A percentile compares a stretch with the other conserved stretches of the same genome.
Conservation (phyloP, 2,888 invertebrate species). For the Heliconius ismenius region DNA sequence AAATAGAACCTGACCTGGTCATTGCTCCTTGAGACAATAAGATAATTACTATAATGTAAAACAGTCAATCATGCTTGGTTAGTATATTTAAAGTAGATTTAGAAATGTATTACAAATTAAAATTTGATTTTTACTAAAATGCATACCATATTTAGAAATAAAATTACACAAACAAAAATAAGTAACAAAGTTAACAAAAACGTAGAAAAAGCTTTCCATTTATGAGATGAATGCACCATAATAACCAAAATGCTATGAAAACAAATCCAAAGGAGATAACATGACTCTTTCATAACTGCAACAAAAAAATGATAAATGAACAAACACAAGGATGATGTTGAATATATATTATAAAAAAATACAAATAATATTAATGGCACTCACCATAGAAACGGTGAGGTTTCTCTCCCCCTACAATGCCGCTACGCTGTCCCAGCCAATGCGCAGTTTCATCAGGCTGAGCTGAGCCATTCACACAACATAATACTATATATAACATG, state of each 20-base stretch:
- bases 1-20: constrained; percentile 60
- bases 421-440: constrained; percentile 76
- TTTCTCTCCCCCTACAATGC: constrained; percentile 64
- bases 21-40: constrained; percentile 52
- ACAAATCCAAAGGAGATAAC: constrained; percentile 56
- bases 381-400: constrained; percentile 80
- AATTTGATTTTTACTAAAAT: constrained; percentile 1
- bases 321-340: constrained; percentile 30
- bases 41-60: constrained; percentile 37
- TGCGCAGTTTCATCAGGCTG: constrained; percentile 78
- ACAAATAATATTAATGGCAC: constrained; percentile 47
- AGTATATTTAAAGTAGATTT: constrained; percentile 3
- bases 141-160: constrained; percentile 23
- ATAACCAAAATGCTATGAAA: constrained; percentile 40
- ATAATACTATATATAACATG: constrained; percentile 82
- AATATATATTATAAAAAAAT: constrained; percentile 25
- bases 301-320: constrained; percentile 63
- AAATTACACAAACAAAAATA: constrained; percentile 29
- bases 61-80: constrained; percentile 35
- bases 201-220: constrained; percentile 34
- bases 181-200: constrained; percentile 32
- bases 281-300: constrained; percentile 64
- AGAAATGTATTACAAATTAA: not conserved
- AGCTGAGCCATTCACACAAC: constrained; percentile 80
- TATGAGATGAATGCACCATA: constrained; percentile 42